Conservation (phyloP, 35 echinoderm and acorn worm genomes). For the Hemicentrotus pulcherrimus region DNA sequence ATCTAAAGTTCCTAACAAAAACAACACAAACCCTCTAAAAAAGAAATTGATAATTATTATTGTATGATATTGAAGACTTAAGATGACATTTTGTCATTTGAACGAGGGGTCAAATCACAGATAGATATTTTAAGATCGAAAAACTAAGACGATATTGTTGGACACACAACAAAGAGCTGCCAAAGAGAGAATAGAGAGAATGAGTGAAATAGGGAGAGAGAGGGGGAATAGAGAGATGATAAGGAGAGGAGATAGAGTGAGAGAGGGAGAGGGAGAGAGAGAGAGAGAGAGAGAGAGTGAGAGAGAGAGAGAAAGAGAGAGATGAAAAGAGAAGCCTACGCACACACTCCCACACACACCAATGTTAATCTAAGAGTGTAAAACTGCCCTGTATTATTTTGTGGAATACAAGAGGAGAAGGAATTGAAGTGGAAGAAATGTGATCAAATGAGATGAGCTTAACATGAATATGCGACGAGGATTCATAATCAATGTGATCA, state of each 20-base stretch:
- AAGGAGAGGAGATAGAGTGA: not conserved
- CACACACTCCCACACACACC: too few relatives aligned
- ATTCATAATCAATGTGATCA: not conserved
- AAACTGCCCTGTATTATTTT: too few relatives aligned
- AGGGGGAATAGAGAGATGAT: not conserved
- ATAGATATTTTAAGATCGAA: too few relatives aligned
- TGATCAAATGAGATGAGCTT: not conserved
- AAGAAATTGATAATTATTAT: too few relatives aligned
- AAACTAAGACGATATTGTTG: too few relatives aligned
- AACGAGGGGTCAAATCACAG: too few relatives aligned
- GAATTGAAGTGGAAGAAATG: not conserved
- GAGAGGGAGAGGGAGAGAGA: not conserved
- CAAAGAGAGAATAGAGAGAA: not conserved
- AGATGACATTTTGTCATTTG: too few relatives aligned
- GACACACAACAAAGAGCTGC: too few relatives aligned
- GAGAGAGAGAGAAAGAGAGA: not conserved
- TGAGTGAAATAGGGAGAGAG: not conserved
- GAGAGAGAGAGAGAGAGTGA: not conserved
- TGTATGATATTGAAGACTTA: too few relatives aligned
- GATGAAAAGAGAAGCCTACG: not conserved
- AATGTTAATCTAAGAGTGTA: too few relatives aligned
- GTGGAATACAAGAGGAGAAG: not conserved
- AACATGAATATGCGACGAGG: not conserved
- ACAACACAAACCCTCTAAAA: too few relatives aligned
- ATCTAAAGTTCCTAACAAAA: too few relatives aligned